phyloP scores from a whole-genome alignment of 2,888 invertebrate species.

The Eupithecia abbreviata region DNA sequence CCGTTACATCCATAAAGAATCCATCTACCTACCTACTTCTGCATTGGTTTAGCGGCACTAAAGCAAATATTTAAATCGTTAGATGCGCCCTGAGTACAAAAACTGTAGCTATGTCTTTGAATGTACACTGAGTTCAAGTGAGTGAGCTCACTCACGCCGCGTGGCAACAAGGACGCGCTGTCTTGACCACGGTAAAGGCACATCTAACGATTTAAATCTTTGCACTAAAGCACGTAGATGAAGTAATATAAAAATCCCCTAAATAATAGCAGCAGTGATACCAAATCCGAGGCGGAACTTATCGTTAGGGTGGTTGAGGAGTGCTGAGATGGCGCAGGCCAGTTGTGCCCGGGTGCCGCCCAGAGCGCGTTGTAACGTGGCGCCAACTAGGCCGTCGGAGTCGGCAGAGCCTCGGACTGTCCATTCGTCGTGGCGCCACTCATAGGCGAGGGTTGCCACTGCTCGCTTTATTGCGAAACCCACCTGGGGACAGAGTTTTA shows the following conservation, averaged over 20 bases:
- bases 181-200: no score
- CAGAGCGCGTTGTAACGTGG: constrained; percentile 70
- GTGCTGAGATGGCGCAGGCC: constrained; percentile 73
- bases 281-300: constrained; percentile 79
- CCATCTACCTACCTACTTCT: background rate
- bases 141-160: no score
- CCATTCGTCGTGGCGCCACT: constrained; percentile 73
- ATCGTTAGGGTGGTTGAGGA: constrained; percentile 79
- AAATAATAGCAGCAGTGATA: constrained; percentile 65
- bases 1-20: background rate
- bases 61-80: no score
- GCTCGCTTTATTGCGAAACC: constrained; percentile 72
- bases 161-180: no score
- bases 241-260: background rate
- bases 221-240: background rate
- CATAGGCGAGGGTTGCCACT: constrained; percentile 74
- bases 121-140: no score
- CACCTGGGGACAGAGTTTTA: constrained; percentile 53
- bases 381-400: constrained; percentile 77
- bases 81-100: no score
- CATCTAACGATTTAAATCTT: no score
- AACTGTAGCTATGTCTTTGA: no score
- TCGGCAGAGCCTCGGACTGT: constrained; percentile 73
- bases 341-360: constrained; percentile 70
- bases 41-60: constrained; percentile 2